Conservation (phyloP, 2,797 vertebrate genomes). For the Phoeniculus purpureus region DNA sequence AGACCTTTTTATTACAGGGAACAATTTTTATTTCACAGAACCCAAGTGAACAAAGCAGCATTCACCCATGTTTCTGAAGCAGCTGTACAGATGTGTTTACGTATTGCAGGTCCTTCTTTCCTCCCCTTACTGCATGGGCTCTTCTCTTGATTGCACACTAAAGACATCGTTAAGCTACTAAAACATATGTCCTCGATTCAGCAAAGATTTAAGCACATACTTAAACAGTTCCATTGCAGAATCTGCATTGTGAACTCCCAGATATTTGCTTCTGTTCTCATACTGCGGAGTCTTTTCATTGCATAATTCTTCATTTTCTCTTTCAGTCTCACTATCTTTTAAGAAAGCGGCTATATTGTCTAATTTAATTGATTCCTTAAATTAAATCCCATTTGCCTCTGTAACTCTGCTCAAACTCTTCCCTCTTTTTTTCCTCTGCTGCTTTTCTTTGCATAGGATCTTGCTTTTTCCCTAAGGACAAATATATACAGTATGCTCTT, state of each 20-base stretch:
- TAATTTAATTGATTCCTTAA: conserved; percentile 34
- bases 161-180: not conserved
- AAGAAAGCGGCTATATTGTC: conserved; percentile 40
- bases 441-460: not conserved
- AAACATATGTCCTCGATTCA: not conserved
- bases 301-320: not conserved
- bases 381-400: conserved; percentile 41
- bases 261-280: conserved; percentile 32
- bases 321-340: conserved; percentile 12
- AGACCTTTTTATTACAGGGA: not conserved
- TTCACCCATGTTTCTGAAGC: not conserved
- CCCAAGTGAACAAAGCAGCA: not conserved
- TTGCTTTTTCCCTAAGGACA: conserved; percentile 1
- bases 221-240: conserved; percentile 35
- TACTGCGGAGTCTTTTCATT: conserved; percentile 2
- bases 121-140: not conserved
- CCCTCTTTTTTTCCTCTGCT: not conserved
- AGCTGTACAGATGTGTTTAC: not conserved
- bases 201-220: conserved; percentile 15
- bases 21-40: not conserved
- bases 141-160: not conserved
- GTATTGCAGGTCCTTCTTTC: not conserved
- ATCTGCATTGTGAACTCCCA: not conserved
- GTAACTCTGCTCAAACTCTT: conserved; percentile 15
- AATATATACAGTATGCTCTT: not conserved